Conservation (phyloP, 1,140 invertebrate species). For the Diachasmimorpha longicaudata region DNA sequence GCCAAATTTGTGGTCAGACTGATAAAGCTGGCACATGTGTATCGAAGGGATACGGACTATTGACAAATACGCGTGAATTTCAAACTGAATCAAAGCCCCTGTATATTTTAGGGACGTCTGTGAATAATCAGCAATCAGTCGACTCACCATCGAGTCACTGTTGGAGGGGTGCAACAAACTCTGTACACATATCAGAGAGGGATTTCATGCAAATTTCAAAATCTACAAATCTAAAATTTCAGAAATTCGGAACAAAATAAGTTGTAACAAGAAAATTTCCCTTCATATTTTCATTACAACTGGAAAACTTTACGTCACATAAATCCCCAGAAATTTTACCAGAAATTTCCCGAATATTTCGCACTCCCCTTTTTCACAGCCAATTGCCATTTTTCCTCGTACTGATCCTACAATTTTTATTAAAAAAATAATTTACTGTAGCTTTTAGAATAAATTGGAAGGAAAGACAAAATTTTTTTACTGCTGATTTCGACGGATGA, state of each 20-base stretch:
- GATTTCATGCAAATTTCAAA: conserved; percentile 1
- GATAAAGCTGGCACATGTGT: background rate
- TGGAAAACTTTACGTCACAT: too few species aligned
- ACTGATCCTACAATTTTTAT: too few species aligned
- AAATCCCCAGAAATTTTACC: too few species aligned
- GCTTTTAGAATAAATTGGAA: too few species aligned
- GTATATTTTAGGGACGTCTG: conserved; percentile 40
- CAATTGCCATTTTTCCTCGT: too few species aligned
- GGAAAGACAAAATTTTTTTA: too few species aligned
- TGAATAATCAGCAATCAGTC: conserved; percentile 47
- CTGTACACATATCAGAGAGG: background rate
- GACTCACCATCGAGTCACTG: conserved; percentile 5
- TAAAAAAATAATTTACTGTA: too few species aligned
- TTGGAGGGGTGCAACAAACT: background rate
- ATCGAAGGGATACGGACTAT: background rate
- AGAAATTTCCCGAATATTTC: too few species aligned
- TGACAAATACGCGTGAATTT: background rate
- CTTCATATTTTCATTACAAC: background rate
- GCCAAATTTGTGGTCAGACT: background rate
- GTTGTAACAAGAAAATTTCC: background rate
- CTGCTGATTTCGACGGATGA: too few species aligned
- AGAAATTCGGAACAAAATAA: background rate
- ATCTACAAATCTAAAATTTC: background rate
- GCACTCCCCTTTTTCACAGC: too few species aligned
- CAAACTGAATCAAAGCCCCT: conserved; percentile 11